Evolutionary conservation across 2,113 vertebrate species (phyloP), one percentile per base, ranked within the genome.

Genomic region (Phoxinus phoxinus): DNA sequence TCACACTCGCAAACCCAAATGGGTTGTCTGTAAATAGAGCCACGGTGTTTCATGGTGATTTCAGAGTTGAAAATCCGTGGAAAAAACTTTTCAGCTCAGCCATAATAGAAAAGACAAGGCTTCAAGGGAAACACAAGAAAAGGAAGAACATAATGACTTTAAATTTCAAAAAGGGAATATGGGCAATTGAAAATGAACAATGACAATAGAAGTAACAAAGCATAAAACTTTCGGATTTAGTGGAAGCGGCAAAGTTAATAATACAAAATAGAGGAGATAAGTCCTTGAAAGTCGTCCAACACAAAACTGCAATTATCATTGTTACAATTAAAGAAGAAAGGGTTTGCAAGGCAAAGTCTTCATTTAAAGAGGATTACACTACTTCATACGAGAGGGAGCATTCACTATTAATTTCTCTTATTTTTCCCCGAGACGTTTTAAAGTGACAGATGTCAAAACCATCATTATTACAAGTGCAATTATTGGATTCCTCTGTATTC

Each of bases 201-300:
- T 91, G 89, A 93, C 91, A 90, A 91, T 91, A 89, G 81, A 93
- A 91, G 88, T 91, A 91, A 85, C 91, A 92, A 90, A 91, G 90
- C 93, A 94, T 92, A 94, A 94, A 95, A 95, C 91, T 93, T 94
- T 93, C 84, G 94, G 94, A 93, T 94, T 95, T 94, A 94, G 85
- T 63, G 30, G 92, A 92, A 93, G 90, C 91, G 90, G 93, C 86
- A 94, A 94, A 94, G 89, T 94, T 93, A 95, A 93, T 94, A 94
- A 94, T 94, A 92, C 90, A 93, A 85, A 93, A 93, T 76, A 86
- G 91, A 91, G 89, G 88, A 92, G 93, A 94, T 94, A 94, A 94
- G 93, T 94, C 93, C 92, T 94, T 94, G 93, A 95, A 95, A 94
- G 93, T 93, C 88, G 91, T 92, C 91, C 90, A 94, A 94, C 92